A percentile compares a stretch with the other conserved stretches of the same genome.
phyloP scores from a whole-genome alignment of 2,797 vertebrate species.

The Eleutherodactylus coqui region DNA sequence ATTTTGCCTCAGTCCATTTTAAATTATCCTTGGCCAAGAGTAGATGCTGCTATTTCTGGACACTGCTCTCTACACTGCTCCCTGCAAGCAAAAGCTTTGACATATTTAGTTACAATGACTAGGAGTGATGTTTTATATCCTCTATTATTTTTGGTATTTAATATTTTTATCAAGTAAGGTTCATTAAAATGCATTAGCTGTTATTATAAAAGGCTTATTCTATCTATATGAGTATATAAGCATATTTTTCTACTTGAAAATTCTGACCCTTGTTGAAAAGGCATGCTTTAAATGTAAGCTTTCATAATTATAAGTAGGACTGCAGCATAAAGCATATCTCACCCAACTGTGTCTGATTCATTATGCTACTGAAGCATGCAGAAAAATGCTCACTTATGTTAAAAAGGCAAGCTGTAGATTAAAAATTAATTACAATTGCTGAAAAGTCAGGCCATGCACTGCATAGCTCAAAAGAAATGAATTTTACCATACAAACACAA shows the following conservation, averaged over 20 bases:
- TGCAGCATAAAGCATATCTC: conserved; percentile 27
- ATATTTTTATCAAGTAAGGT: too few relatives aligned
- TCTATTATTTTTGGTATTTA: too few relatives aligned
- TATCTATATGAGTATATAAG: too few relatives aligned
- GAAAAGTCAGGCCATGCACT: conserved; percentile 34
- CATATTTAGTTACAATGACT: too few relatives aligned
- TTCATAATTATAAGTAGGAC: conserved; percentile 33
- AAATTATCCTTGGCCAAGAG: too few relatives aligned
- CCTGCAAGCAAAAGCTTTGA: too few relatives aligned
- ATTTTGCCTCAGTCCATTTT: too few relatives aligned
- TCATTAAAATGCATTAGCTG: too few relatives aligned
- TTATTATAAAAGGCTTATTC: too few relatives aligned
- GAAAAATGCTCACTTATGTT: conserved; percentile 41
- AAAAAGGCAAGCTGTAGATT: conserved; percentile 45
- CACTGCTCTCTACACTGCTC: too few relatives aligned
- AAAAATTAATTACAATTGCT: conserved; percentile 50
- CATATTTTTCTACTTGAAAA: not conserved
- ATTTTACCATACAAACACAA: conserved; percentile 26
- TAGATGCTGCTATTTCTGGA: too few relatives aligned
- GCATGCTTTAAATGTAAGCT: not conserved
- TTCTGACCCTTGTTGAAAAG: not conserved
- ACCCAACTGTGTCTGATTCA: conserved; percentile 31
- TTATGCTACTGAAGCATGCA: conserved; percentile 45
- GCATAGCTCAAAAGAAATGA: conserved; percentile 22
- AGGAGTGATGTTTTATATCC: too few relatives aligned